Evolutionary conservation across 2,888 invertebrate species (phyloP).

Genomic region (Epirrhoe alternata): DNA sequence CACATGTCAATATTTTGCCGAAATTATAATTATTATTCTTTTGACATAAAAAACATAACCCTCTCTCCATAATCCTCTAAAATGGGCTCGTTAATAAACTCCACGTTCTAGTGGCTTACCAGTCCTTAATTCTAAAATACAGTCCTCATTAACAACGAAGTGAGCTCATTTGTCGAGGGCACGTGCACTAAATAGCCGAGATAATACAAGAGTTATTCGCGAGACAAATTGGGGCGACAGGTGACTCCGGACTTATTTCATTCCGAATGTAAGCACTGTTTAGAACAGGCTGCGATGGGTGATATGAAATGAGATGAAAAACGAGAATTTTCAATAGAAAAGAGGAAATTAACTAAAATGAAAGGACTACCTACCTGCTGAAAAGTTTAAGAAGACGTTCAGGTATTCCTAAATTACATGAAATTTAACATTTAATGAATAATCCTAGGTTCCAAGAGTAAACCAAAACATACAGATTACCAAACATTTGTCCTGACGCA

Average conservation of each 20-base stretch:
- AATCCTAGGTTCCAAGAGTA: too few species aligned
- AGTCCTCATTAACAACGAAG: constrained; percentile 20
- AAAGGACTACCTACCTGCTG: too few species aligned
- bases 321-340: background rate
- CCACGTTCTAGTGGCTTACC: background rate
- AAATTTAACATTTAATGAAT: too few species aligned
- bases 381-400: too few species aligned
- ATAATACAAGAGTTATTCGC: constrained; percentile 36
- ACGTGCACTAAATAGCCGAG: constrained; percentile 38
- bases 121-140: constrained; percentile 15
- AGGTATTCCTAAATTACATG: too few species aligned
- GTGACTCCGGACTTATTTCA: constrained; percentile 24
- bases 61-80: background rate
- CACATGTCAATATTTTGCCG: too few species aligned
- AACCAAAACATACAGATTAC: too few species aligned
- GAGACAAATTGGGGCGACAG: constrained; percentile 37
- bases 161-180: constrained; percentile 31
- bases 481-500: too few species aligned
- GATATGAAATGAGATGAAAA: too few species aligned
- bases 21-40: too few species aligned
- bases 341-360: too few species aligned
- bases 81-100: background rate
- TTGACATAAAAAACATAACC: background rate
- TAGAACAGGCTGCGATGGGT: background rate
- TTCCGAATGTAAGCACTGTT: background rate